phyloP scores from a whole-genome alignment of 2,888 invertebrate species.

The Sturmia bella region DNA sequence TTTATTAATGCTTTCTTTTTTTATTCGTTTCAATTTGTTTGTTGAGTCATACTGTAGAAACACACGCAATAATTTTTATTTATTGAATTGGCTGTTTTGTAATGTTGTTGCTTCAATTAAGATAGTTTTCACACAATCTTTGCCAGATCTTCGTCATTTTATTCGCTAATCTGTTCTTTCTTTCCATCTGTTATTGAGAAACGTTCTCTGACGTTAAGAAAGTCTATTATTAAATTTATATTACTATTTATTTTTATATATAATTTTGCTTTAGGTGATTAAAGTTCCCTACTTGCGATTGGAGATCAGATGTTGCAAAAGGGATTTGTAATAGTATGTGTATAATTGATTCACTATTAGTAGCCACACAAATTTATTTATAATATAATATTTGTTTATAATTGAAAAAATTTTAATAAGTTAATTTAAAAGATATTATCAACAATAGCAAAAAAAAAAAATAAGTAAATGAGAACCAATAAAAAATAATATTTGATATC shows the following conservation, averaged over 20 bases:
- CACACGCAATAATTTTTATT: constrained; percentile 52
- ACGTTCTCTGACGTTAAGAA: constrained; percentile 12
- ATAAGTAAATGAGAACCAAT: no score
- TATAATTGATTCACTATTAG: background rate
- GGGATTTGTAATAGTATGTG: no score
- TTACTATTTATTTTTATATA: constrained; percentile 13
- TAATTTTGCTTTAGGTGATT: constrained; percentile 11
- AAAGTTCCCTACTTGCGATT: background rate
- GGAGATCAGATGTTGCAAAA: constrained; percentile 6
- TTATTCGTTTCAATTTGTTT: constrained; percentile 39
- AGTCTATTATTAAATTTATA: constrained; percentile 21
- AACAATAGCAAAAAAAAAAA: background rate
- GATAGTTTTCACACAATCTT: constrained; percentile 8
- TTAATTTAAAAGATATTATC: background rate
- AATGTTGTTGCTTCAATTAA: constrained; percentile 53
- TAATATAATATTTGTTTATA: background rate
- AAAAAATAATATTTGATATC: background rate
- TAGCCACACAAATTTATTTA: background rate
- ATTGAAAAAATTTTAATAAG: background rate
- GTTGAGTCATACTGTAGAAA: constrained; percentile 57
- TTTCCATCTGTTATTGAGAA: background rate
- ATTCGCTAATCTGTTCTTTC: background rate
- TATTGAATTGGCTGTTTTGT: constrained; percentile 47
- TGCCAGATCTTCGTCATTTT: background rate
- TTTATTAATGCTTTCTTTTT: constrained; percentile 5